Evolutionary conservation across 2,888 invertebrate genomes (phyloP), one percentile per base, ranked within the genome.

Genomic region (Tetragnatha montana): DNA sequence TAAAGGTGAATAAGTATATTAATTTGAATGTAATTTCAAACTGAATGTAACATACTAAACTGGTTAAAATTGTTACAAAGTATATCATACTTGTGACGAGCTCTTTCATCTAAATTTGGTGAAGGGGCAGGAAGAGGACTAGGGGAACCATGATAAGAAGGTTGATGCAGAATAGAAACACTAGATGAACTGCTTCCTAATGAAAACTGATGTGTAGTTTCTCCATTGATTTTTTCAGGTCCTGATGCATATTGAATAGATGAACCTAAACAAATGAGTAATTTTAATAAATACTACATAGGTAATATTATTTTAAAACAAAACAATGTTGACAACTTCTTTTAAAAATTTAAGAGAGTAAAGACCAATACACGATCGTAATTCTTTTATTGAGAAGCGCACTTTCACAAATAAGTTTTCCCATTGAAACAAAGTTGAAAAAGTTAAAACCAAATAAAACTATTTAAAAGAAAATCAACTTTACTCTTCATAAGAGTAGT

Each of bases 141-240:
- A 88, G 96, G 96, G 92, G 97, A 97, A 90, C 97, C 96, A 94
- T 97, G 97, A 14, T 84, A 83, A 80, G 83, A 69, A 94, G 97
- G 95, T 92, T 95, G 95, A 92, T 96, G 96, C 49, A 93, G 92
- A 92, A 93, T 92, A 73, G 86, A 73, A 92, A 96, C 60, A 92
- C 92, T 91, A 93, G 92, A 81, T 93, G 92, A 81, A 91, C 91
- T 73, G 93, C 21, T 87, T n/a, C 88, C 89, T 47, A 91, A 80
- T 21, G 90, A 88, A 19, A 86, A 70, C n/a, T 91, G 91, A 80
- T 91, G 90, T 47, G 90, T 49, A 78, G 88, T 88, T n/a, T 89
- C 86, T 7, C 81, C 89, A 73, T 85, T 89, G 19, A 81, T 71
- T 78, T 89, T 89, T 70, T 89, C 89, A 50, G 74, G 73, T 35